A percentile compares a stretch with the other conserved stretches of the same genome.
phyloP scores from a whole-genome alignment of 2,113 vertebrate species.

The Tachycineta bicolor region DNA sequence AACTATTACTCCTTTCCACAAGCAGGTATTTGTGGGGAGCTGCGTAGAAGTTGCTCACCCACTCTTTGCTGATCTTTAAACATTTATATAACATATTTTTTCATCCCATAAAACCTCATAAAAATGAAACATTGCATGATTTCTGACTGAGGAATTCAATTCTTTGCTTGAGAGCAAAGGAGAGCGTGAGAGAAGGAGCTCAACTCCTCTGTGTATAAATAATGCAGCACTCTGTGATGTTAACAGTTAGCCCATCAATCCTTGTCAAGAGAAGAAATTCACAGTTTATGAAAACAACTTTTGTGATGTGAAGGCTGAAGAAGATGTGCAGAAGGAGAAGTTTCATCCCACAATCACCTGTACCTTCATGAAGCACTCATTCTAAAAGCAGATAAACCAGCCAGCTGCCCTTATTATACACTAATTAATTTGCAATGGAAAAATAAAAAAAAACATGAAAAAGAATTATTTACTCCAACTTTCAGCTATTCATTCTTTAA shows the following conservation, averaged over 20 bases:
- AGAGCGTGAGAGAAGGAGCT: constrained; percentile 14
- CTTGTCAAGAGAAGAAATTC: constrained; percentile 29
- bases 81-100: not conserved
- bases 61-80: not conserved
- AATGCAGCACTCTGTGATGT: not conserved
- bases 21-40: not conserved
- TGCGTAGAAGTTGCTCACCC: not conserved
- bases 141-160: not conserved
- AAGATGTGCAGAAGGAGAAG: not conserved
- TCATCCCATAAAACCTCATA: not conserved
- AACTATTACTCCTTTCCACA: not conserved
- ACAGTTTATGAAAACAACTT: constrained; percentile 10
- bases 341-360: not conserved
- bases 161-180: constrained; percentile 46
- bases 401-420: not conserved
- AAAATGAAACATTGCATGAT: not conserved
- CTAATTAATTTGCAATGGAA: not conserved
- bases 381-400: not conserved
- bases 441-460: not conserved
- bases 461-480: not conserved
- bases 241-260: constrained; percentile 22
- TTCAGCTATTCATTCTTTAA: not conserved
- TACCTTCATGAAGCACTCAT: accelerated
- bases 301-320: not conserved
- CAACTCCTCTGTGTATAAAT: constrained; percentile 30